Base-by-base conservation (phyloP, 2,113 vertebrate species). In the Vanacampus margaritifer region DNA sequence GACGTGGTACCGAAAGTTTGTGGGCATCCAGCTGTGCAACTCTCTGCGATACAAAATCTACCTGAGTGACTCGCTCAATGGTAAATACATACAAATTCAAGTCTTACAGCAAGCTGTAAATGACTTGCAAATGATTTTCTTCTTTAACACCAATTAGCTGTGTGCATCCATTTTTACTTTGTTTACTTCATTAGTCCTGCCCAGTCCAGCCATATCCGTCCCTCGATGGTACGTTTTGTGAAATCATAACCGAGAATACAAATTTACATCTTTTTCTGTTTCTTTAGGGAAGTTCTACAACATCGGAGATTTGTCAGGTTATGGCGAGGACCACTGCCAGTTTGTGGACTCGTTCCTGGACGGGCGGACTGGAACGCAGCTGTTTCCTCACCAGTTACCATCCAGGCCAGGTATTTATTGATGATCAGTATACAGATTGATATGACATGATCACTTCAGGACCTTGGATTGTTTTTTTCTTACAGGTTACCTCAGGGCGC, bases 21-120 rank as follows among this genome's bases (percentile, higher is more conserved):
- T 99, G 21, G 97, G 97, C 6, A 96, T 99, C 75, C 95, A 98
- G 86, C 90, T 99, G n/a, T 99, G 97, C 86, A 99, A 99, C 85
- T 99, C 97, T 1, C 89, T 98, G 75, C 94, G 97, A 93, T 99
- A 99, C 83, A 96, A 98, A 89, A 98, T 99, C 91, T 99, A 98
- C 79, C 91, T 99, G 86, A 99, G 97, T 17, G 94, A 98, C 80
- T 92, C 95, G 6, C 96, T 99, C 62, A 94, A 87, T 88, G 97
- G 97, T 99, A 92, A 16, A 46, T 46, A 46, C 9, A 46, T 17
- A 46, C 21, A 23, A 51, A 51, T 51, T 11, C 0, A 11, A 23
- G 21, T 51, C 10, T 0, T 51, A 11, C 21, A 4, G 8, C 10
- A 51, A 51, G 9, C 17, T 17, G 43, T 23, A 11, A 51, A 23